Conservation (phyloP, 2,888 invertebrate genomes). For the Meiosimyza platycephala region DNA sequence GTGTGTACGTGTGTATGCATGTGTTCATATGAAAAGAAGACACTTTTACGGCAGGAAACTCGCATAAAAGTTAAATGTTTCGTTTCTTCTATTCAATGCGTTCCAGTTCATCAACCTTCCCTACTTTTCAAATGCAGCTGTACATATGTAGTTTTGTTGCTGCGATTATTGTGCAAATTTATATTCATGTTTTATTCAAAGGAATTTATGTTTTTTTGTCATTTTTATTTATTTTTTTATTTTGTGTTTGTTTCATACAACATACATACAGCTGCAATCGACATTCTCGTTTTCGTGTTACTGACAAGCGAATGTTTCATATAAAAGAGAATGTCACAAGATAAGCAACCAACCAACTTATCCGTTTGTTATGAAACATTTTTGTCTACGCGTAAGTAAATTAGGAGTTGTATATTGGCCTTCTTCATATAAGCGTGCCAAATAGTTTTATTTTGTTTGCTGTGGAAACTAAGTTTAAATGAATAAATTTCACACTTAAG, state of each 20-base stretch:
- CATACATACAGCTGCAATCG: not conserved
- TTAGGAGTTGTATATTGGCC: too few relatives aligned
- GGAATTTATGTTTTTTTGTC: not conserved
- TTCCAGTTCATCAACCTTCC: constrained; percentile 41
- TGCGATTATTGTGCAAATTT: constrained; percentile 34
- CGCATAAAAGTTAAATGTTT: constrained; percentile 9
- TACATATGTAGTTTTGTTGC: not conserved
- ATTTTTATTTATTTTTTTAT: not conserved
- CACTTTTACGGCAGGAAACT: constrained; percentile 21
- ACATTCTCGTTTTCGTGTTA: not conserved
- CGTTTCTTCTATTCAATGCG: constrained; percentile 7
- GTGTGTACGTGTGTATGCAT: constrained; percentile 4
- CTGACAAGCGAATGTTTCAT: not conserved
- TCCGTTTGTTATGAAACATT: too few relatives aligned
- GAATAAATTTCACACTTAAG: too few relatives aligned
- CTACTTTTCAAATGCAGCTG: constrained; percentile 22
- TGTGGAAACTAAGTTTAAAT: too few relatives aligned
- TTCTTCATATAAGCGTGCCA: too few relatives aligned
- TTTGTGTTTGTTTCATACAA: too few relatives aligned
- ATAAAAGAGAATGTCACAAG: not conserved
- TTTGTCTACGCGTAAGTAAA: too few relatives aligned
- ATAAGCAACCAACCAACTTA: too few relatives aligned
- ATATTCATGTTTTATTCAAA: constrained; percentile 35
- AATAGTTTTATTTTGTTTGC: too few relatives aligned
- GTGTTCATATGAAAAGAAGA: constrained; percentile 22